Evolutionary conservation across 1,140 invertebrate genomes (phyloP).

Genomic region (Pseudoatta argentina): DNA sequence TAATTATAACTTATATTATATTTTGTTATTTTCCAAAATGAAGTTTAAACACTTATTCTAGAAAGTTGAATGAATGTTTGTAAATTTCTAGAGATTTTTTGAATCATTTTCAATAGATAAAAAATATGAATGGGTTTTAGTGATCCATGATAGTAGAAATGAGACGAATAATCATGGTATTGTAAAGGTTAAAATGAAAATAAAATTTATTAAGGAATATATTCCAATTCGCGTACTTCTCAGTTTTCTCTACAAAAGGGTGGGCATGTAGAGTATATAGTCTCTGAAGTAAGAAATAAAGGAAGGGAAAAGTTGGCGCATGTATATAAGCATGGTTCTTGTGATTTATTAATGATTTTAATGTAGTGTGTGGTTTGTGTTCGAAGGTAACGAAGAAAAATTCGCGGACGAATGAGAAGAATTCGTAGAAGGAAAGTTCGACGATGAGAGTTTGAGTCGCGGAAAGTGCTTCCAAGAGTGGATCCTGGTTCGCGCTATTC

Average conservation of each 20-base stretch:
- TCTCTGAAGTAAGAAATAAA: constrained; percentile 16
- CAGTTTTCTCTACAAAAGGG: not conserved
- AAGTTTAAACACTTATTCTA: no score
- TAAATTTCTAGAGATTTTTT: no score
- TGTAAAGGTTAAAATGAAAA: no score
- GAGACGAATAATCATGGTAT: no score
- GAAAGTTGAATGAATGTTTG: no score
- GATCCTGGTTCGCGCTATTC: constrained; percentile 28
- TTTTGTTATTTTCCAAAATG: no score
- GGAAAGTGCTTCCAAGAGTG: constrained; percentile 72
- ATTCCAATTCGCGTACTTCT: not conserved
- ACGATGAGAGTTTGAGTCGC: constrained; percentile 72
- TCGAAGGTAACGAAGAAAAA: constrained; percentile 26
- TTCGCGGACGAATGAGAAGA: constrained; percentile 13
- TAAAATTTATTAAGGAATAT: no score
- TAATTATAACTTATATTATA: no score
- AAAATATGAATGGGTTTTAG: no score
- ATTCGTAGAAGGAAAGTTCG: constrained; percentile 52
- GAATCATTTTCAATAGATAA: no score
- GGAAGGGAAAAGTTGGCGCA: not conserved
- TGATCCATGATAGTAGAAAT: no score
- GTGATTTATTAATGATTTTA: constrained; percentile 50
- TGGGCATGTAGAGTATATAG: not conserved
- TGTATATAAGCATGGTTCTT: not conserved
- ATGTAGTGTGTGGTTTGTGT: constrained; percentile 24